Evolutionary conservation across 2,888 invertebrate genomes (phyloP), one percentile per base, ranked within the genome.

Genomic region (Dasysyrphus albostriatus): DNA sequence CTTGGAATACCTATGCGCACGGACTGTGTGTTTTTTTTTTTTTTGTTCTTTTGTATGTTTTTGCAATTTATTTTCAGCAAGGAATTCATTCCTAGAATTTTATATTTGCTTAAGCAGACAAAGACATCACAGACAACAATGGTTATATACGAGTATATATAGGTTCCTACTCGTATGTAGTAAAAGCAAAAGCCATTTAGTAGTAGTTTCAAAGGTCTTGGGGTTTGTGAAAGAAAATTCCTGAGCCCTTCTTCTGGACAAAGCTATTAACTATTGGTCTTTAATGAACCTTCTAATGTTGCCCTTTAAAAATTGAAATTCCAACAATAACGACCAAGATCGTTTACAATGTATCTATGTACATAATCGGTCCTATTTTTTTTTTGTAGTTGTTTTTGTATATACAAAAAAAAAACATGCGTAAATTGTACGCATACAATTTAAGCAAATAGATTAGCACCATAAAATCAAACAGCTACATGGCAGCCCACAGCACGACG

Each of bases 21-120:
- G 14, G 29, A 2, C 32, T 12, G 51, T 51, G 19, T 63, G 9
- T 19, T 44, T 44, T 6, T 51, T 24, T 51, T 54, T 29, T 39
- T 12, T 19, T 44, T 44, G n/a, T 51, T 24, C 42, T 54, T 29
- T 39, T 42, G 37, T 51, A 10, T 69, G 5, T 72, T 19, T 76
- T 39, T 77, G 63, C 47, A 67, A 76, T 78, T 78, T 83, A 70
- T 72, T 83, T 78, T 74, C 65, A 83, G 70, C 83, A 87, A 87
- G 75, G 87, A 87, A 83, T 87, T 70, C 65, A 72, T 87, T 87
- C 87, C 78, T 79, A 79, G 87, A 87, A 87, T 78, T 78, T 58
- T 63, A 65, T 74, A 85, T 85, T 87, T 87, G 87, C 83, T 79
- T 83, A 75, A 65, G 61, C 78, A 78, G 82, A 75, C 78, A 84